These are phyloP conservation scores for Parelbella ahira DNA, from an alignment of 2,888 invertebrate species.

Conservation along the genomic window DNA sequence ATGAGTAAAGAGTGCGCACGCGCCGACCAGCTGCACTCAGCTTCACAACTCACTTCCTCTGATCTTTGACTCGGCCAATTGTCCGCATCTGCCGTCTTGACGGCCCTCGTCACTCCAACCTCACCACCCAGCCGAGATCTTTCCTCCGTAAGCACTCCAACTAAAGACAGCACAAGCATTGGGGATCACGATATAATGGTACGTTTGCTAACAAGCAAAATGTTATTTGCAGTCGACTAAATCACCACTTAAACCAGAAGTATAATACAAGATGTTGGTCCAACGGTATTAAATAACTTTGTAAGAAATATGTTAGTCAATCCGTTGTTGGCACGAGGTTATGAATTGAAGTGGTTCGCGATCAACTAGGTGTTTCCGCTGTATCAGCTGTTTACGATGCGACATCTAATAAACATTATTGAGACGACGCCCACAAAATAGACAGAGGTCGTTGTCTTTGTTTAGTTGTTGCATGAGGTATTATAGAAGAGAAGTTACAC, in stretches of 20 bases:
- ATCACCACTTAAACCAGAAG: conserved; percentile 9
- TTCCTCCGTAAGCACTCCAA: conserved; percentile 33
- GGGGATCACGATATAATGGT: conserved; percentile 43
- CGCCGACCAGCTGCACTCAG: conserved; percentile 45
- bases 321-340: conserved; percentile 74
- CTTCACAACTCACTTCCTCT: conserved; percentile 61
- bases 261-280: conserved; percentile 17
- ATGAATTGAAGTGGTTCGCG: conserved; percentile 78
- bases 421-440: conserved; percentile 1
- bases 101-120: conserved; percentile 39
- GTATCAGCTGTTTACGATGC: conserved; percentile 58
- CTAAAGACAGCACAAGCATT: background rate
- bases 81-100: conserved; percentile 69
- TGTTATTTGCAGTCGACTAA: conserved; percentile 33
- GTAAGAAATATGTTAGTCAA: conserved; percentile 74
- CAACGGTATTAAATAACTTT: conserved; percentile 35
- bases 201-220: conserved; percentile 31
- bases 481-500: background rate
- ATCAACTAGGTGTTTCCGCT: conserved; percentile 76
- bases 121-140: conserved; percentile 48
- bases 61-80: conserved; percentile 77
- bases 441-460: no score
- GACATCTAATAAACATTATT: conserved; percentile 10
- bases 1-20: conserved; percentile 54
- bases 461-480: no score